Evolutionary conservation across 2,797 vertebrate species (phyloP), one percentile per base, ranked within the genome.

Genomic region (Spheniscus humboldti): DNA sequence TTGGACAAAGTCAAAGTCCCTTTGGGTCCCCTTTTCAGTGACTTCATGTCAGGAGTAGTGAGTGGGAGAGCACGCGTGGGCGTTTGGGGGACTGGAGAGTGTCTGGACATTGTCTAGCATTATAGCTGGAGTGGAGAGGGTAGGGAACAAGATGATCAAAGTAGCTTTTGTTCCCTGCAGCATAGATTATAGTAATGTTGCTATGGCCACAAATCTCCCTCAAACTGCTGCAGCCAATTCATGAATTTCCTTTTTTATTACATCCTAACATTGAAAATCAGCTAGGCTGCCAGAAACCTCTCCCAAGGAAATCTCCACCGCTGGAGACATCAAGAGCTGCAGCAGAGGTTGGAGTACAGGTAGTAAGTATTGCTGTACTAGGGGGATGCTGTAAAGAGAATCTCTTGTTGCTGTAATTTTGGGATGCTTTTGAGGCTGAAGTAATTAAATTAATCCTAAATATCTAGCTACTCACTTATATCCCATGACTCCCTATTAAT

Each of bases 161-260:
- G 85, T 74, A 59, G 63, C 90, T 95, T 93, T 92, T 92, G 91
- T 96, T 96, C 77, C 83, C 52, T 56, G 66, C 93, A 57, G 83
- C 50, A 43, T 16, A 78, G 82, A 73, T 95, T 75, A 35, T 35
- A 82, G 94, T 92, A 94, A 92, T 79, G 95, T 93, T 97, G 96
- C 96, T 97, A 92, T 97, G 96, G 88, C 88, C 96, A 95, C 96
- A 95, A 85, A 93, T 95, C 92, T 87, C 84, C 77, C 71, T 82
- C 77, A 90, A 67, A 88, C 77, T 90, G 74, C 95, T 84, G 92
- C 94, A 97, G 95, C 95, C 83, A 87, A 88, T 94, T 95, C 88
- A 79, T 76, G 77, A 82, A 76, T 95, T 91, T 84, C 76, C 59
- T 80, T 81, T 91, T 90, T 95, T 94, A 90, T 96, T 95, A 45